Base-by-base conservation (phyloP, 2,888 invertebrate species). In the Altica lythri region DNA sequence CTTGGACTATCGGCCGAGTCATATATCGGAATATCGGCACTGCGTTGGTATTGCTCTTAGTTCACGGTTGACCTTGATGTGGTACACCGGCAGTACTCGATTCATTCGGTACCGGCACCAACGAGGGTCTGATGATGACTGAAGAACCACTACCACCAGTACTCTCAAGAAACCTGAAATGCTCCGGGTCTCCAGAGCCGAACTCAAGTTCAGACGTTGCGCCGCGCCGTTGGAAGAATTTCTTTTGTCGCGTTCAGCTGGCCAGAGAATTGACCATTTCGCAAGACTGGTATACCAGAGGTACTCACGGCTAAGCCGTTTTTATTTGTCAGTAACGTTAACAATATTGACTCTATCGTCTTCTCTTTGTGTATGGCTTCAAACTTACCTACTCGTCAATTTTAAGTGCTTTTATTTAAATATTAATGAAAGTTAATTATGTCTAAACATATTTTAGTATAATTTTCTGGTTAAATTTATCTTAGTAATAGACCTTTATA, bases 91-190 rank as follows among this genome's bases (percentile, higher is more conserved):
- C 43, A 34, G 40, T 45, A 45, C 50, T 32, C 37, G 10, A 25
- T 22, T 34, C 22, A 17, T 38, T 54, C 46, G 55, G 59, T 56
- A 59, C 60, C 57, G 55, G 57, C 54, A 60, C 57, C 60, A 53
- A 38, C 57, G 57, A 53, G 50, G 53, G 55, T 55, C 53, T 50
- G 50, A 51, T 46, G 60, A 53, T 50, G 55, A 60, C 60, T 60
- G 57, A 59, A 56, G 56, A 53, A 40, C 49, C 29, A 45, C 42
- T 42, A 56, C 35, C 16, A 32, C 57, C 49, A 45, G 58, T 53
- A 50, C 53, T 50, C 57, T 55, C 37, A 49, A 57, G 57, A 57
- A 59, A 60, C 57, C 57, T 57, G 60, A 60, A 60, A 50, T 55
- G 49, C 50, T 55, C 49, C 55, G 57, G n/a, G 12, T 47, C 46